Conservation (phyloP, 2,888 invertebrate genomes). For the Toxonevra muliebris region DNA sequence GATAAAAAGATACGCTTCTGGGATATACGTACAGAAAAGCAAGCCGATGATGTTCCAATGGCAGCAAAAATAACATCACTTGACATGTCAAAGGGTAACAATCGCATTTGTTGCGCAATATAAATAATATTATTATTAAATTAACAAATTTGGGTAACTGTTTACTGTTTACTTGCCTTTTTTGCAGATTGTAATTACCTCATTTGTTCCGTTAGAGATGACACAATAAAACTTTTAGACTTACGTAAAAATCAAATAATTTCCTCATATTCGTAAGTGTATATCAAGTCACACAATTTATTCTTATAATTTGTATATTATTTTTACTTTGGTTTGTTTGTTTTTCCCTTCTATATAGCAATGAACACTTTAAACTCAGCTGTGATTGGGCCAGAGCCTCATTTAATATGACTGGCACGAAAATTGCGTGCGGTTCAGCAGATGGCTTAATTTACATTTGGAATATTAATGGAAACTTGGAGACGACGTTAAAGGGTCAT, state of each 20-base stretch:
- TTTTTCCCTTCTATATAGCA: constrained; percentile 74
- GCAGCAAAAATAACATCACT: constrained; percentile 96
- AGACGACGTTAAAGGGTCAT: constrained; percentile 82
- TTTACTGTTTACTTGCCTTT: constrained; percentile 44
- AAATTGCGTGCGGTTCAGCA: constrained; percentile 89
- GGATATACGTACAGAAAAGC: constrained; percentile 91
- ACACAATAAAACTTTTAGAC: constrained; percentile 93
- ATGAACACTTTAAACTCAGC: constrained; percentile 94
- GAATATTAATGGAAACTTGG: constrained; percentile 81
- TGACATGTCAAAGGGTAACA: constrained; percentile 86
- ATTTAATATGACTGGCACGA: constrained; percentile 90
- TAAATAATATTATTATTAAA: constrained; percentile 1
- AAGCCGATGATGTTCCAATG: constrained; percentile 85
- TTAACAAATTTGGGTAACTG: neutral
- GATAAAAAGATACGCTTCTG: constrained; percentile 97
- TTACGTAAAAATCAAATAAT: constrained; percentile 93
- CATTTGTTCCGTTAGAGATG: constrained; percentile 92
- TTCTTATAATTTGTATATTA: neutral
- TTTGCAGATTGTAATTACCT: constrained; percentile 86
- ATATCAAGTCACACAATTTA: neutral
- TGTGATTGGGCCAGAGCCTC: constrained; percentile 94
- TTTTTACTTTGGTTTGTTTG: constrained; percentile 32
- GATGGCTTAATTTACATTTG: constrained; percentile 94
- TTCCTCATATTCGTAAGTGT: constrained; percentile 84
- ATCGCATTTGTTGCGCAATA: neutral